phyloP scores from a whole-genome alignment of 2,113 vertebrate species.

The Leucoraja erinaceus region DNA sequence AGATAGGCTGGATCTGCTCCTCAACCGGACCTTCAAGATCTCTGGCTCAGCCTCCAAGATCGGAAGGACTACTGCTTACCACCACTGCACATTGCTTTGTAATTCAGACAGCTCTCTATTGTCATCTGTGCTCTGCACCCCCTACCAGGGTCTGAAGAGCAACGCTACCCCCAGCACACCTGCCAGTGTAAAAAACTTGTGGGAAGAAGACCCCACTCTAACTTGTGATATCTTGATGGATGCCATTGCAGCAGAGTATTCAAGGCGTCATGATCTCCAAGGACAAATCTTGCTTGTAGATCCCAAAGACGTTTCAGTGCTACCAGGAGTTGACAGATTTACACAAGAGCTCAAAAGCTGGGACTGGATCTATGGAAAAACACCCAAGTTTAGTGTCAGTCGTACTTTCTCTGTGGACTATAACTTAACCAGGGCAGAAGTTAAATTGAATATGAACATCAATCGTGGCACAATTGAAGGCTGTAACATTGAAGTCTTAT shows the following conservation, averaged over 20 bases:
- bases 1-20: slow-evolving; percentile 73
- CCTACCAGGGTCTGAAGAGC: slow-evolving; percentile 70
- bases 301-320: slow-evolving; percentile 64
- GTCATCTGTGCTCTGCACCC: slow-evolving; percentile 66
- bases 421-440: slow-evolving; percentile 45
- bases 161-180: slow-evolving; percentile 83
- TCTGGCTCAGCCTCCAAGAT: slow-evolving; percentile 88
- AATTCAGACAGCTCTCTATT: slow-evolving; percentile 62
- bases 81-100: slow-evolving; percentile 86
- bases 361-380: slow-evolving; percentile 90
- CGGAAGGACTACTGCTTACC: slow-evolving; percentile 75
- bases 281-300: slow-evolving; percentile 55
- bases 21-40: slow-evolving; percentile 75
- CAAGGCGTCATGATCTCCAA: slow-evolving; percentile 55
- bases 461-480: slow-evolving; percentile 70
- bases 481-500: slow-evolving; percentile 60
- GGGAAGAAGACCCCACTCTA: slow-evolving; percentile 70
- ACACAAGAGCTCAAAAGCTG: slow-evolving; percentile 69
- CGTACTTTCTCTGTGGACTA: slow-evolving; percentile 57
- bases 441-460: slow-evolving; percentile 64
- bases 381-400: slow-evolving; percentile 73
- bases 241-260: slow-evolving; percentile 69
- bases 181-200: slow-evolving; percentile 72
- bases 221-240: slow-evolving; percentile 64
- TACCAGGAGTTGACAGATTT: slow-evolving; percentile 66